Base-by-base conservation (phyloP, 2,797 vertebrate species). In the Tapera naevia region DNA sequence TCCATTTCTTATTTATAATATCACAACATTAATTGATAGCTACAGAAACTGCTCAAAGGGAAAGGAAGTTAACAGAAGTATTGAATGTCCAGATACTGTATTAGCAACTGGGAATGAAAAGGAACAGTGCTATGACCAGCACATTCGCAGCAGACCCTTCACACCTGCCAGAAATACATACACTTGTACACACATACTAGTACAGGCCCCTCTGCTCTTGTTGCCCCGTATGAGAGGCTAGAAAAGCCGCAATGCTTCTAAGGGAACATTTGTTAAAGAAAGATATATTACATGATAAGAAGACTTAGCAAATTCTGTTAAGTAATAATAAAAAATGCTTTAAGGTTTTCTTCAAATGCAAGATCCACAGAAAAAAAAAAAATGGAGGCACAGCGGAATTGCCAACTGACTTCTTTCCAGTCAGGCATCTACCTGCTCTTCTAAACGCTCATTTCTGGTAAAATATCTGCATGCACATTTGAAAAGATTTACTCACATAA, bases 311-410 rank as follows among this genome's bases (percentile, higher is more conserved):
- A 75, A 48, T 33, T 64, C 22, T 62, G 21, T 2, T 18, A 65
- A 65, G 10, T n/a, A 96, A 33, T 65, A 82, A 69, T 15, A 65
- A 14, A 35, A 80, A 74, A n/a, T 32, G 19, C 18, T 84, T 86
- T 58, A 32, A 88, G 39, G 33, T 80, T 92, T 88, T 81, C 6
- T 64, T 69, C 18, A 90, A 88, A 86, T 67, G 64, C 75, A 35
- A 32, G 28, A 66, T 66, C 18, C 48, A 54, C 11, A 74, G 23
- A 48, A 23, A 23, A 48, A 25, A 71, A 11, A 21, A 13, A 61
- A 54, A 57, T 6, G 2, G 43, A 86, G 8, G 21, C 4, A 82
- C 28, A 60, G 0, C 60, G 39, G 46, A 88, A 87, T 16, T 67
- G 11, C 21, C 32, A 82, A n/a, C 3, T 46, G 1, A 4, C 1